Percentiles rank a stretch among this genome's conserved stretches.
These are phyloP conservation scores for Conomelus anceps DNA, from an alignment of 2,888 invertebrate species.

Conservation along the genomic window DNA sequence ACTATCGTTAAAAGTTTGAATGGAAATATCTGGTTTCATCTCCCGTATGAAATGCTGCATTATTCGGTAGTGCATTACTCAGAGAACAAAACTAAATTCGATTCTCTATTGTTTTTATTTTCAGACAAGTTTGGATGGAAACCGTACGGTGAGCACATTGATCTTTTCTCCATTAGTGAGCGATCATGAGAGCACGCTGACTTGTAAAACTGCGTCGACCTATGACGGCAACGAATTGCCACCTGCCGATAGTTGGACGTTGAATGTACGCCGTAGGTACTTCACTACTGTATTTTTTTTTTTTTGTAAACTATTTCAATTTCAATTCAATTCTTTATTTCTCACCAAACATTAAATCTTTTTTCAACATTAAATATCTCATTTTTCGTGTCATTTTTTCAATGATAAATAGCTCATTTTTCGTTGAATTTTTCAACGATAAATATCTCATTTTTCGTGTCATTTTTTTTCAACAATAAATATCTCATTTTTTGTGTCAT, in stretches of 20 bases:
- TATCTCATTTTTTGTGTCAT: too few species aligned
- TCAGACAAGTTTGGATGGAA: constrained; percentile 36
- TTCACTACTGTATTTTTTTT: neutral
- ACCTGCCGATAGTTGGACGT: neutral
- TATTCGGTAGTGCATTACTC: neutral
- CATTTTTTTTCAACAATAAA: too few species aligned
- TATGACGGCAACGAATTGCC: neutral
- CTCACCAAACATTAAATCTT: too few species aligned
- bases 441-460: too few species aligned
- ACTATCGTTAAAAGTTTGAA: neutral
- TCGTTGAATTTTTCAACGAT: too few species aligned
- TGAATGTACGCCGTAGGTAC: neutral
- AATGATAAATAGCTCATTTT: too few species aligned
- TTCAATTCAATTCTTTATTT: too few species aligned
- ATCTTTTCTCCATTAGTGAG: constrained; percentile 37
- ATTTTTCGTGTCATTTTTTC: too few species aligned
- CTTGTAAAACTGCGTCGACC: neutral
- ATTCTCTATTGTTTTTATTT: neutral
- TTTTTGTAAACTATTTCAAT: too few species aligned
- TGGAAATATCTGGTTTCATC: neutral
- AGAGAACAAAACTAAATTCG: neutral
- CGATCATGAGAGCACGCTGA: neutral
- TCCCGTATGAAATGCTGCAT: neutral
- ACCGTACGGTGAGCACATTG: constrained; percentile 39
- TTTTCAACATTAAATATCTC: too few species aligned